Conservation (phyloP, 2,797 vertebrate genomes). For the Craterocephalus amniculus region DNA sequence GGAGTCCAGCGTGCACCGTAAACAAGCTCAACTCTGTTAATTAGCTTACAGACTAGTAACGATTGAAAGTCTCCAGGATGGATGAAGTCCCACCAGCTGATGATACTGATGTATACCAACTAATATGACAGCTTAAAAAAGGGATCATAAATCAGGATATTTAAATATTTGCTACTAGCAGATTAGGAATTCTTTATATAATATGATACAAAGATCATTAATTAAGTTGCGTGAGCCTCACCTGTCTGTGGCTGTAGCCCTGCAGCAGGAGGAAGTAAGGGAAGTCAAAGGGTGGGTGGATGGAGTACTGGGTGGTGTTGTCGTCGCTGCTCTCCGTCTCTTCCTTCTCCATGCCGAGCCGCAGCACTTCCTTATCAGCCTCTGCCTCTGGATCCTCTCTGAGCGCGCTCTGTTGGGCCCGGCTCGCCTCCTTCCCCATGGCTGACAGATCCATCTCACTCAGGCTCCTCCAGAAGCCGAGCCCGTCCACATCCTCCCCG, state of each 20-base stretch:
- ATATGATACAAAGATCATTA: not conserved
- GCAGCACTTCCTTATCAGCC: slow-evolving; percentile 76
- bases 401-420: slow-evolving; percentile 48
- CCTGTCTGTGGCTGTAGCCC: slow-evolving; percentile 84
- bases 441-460: slow-evolving; percentile 83
- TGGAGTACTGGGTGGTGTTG: slow-evolving; percentile 83
- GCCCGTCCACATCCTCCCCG: slow-evolving; percentile 65
- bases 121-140: too few species aligned
- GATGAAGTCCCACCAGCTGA: too few species aligned
- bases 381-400: slow-evolving; percentile 77
- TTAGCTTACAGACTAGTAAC: too few species aligned
- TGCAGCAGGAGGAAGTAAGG: slow-evolving; percentile 86
- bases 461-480: slow-evolving; percentile 82
- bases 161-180: too few species aligned
- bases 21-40: too few species aligned
- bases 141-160: too few species aligned
- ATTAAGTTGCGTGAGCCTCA: slow-evolving; percentile 33
- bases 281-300: slow-evolving; percentile 84
- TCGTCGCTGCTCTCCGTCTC: slow-evolving; percentile 86
- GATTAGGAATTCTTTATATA: not conserved
- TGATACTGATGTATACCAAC: too few species aligned
- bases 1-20: too few species aligned
- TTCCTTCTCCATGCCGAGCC: slow-evolving; percentile 80
- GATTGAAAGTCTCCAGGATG: too few species aligned
- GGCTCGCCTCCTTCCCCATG: slow-evolving; percentile 70